A percentile compares a stretch with the other conserved stretches of the same genome.
These are phyloP conservation scores for Hoplodrina blanda DNA, from an alignment of 2,888 invertebrate species.

Conservation along the genomic window DNA sequence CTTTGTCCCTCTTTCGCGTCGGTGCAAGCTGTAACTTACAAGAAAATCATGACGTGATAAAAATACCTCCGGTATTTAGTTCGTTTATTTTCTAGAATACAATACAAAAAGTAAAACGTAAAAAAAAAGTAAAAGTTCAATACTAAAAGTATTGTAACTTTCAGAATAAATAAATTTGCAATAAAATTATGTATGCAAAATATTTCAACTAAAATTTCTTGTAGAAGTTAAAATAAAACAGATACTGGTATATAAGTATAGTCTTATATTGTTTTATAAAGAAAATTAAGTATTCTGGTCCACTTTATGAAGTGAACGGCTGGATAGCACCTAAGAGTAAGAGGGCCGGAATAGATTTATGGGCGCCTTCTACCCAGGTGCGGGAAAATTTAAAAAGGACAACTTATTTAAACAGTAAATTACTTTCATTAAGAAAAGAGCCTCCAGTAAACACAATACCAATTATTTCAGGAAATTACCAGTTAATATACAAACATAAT, in stretches of 20 bases:
- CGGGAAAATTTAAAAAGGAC: background rate
- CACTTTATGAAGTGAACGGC: background rate
- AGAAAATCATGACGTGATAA: too few relatives aligned
- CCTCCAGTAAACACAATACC: background rate
- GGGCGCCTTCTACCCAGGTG: background rate
- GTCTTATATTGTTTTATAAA: background rate
- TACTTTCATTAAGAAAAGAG: background rate
- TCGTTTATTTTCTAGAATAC: too few relatives aligned
- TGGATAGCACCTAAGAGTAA: background rate
- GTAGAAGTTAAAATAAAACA: background rate
- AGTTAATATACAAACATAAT: background rate
- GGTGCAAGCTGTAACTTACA: too few relatives aligned
- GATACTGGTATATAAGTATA: background rate
- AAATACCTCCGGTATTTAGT: too few relatives aligned
- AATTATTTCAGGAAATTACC: background rate
- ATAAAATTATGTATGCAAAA: background rate
- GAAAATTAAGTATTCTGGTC: background rate
- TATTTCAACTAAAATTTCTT: background rate
- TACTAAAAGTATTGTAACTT: too few relatives aligned
- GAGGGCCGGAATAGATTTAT: background rate
- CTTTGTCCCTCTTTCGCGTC: too few relatives aligned
- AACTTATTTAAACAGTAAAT: slow-evolving; percentile 4
- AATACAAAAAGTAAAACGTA: too few relatives aligned
- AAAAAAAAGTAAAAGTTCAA: too few relatives aligned
- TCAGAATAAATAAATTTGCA: background rate